Base-by-base conservation (phyloP, 2,888 invertebrate genomes). In the Andrena bicolor region DNA sequence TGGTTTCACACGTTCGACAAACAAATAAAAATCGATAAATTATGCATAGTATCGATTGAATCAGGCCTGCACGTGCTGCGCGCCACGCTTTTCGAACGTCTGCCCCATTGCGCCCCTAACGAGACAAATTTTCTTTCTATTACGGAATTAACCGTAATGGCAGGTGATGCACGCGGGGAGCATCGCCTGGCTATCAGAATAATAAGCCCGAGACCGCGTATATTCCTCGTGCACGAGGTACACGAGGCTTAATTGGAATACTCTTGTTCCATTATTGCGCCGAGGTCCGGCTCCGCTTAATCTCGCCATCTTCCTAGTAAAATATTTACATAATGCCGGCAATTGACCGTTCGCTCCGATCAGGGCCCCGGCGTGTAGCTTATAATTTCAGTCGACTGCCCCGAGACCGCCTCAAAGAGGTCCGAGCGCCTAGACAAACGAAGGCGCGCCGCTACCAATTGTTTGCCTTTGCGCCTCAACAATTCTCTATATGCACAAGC, bases 261-360 rank as follows among this genome's bases (percentile, higher is more conserved):
- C 72, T 74, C 78, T 72, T 75, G 79, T 76, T 76, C 73, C 82
- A 76, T 84, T 84, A 85, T 82, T 82, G 61, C 82, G 26, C 48
- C 76, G 61, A 48, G 63, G 70, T 76, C 66, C 77, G 76, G 73
- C 58, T 70, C 58, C 66, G 60, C 61, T 76, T 63, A 64, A 81
- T 85, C 85, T 75, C 48, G 77, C 76, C 80, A 77, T 86, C 84
- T 81, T 81, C 79, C 76, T 80, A 75, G 82, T 28, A 32, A 88
- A 88, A 81, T 87, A 87, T 87, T 87, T 88, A 86, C 87, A 87
- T 88, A 88, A 87, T 87, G 77, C 58, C 80, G 80, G 80, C 80
- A 72, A 87, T 86, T 58, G 87, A 68, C 80, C 83, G 80, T 78
- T 74, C 85, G 56, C 56, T 26, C 5, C 56, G 69, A 84, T 85